Conservation (phyloP, 2,797 vertebrate genomes). For the Bucorvus abyssinicus region DNA sequence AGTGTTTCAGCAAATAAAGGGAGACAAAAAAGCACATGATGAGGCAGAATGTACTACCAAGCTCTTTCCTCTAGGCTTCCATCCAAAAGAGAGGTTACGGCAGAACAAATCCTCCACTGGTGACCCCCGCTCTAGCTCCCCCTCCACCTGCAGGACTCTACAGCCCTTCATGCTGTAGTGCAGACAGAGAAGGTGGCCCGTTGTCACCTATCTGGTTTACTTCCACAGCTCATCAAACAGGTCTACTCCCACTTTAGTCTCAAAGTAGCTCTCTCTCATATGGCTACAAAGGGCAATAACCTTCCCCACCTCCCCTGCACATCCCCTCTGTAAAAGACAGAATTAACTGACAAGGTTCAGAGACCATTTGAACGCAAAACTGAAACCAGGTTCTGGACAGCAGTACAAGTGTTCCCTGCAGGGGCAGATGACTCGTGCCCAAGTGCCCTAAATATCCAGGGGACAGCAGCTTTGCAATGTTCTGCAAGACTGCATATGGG, state of each 20-base stretch:
- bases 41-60: background rate
- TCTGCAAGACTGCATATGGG: background rate
- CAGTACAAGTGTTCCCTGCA: background rate
- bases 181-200: background rate
- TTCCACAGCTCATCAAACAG: background rate
- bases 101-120: background rate
- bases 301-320: background rate
- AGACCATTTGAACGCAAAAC: background rate
- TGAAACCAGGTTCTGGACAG: background rate
- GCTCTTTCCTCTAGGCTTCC: constrained; percentile 1
- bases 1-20: background rate
- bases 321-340: background rate
- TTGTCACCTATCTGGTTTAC: background rate
- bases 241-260: background rate
- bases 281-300: background rate
- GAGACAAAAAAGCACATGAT: background rate
- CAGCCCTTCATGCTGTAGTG: background rate
- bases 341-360: background rate
- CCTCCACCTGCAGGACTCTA: background rate
- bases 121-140: background rate
- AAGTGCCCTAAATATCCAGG: background rate
- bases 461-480: background rate
- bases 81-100: background rate
- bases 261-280: background rate
- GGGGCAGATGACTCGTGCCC: background rate